Percentiles rank a stretch among this genome's conserved stretches.
Evolutionary conservation across 2,113 vertebrate genomes (phyloP).

Genomic region (Grammomys dolichurus): DNA sequence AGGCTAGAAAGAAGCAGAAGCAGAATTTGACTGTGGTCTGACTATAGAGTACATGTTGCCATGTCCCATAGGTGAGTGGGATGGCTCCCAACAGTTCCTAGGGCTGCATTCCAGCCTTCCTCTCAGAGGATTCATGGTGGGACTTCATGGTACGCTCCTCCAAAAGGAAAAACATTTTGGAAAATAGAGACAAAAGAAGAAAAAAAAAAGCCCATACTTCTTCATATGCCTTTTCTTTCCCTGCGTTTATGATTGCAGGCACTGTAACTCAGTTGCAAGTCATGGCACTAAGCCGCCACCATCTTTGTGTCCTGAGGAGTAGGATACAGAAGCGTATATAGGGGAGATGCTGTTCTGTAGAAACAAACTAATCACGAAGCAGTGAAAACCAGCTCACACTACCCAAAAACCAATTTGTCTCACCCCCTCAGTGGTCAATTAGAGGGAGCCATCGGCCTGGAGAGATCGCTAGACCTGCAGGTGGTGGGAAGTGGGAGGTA

Average conservation of each 20-base stretch:
- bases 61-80: neutral
- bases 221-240: neutral
- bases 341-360: conserved; percentile 33
- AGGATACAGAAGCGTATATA: neutral
- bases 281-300: neutral
- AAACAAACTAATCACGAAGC: neutral
- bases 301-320: neutral
- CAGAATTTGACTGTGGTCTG: neutral
- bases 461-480: neutral
- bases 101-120: neutral
- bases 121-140: neutral
- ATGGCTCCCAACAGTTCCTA: neutral
- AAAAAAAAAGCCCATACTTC: neutral
- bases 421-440: neutral
- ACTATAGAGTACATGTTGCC: neutral
- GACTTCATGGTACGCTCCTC: neutral
- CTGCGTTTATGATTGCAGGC: neutral
- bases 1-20: neutral
- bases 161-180: neutral
- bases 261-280: neutral
- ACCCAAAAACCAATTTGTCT: neutral
- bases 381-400: neutral
- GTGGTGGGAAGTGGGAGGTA: neutral
- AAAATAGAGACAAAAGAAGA: neutral
- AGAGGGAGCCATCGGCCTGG: neutral